Evolutionary conservation across 2,888 invertebrate species (phyloP).

Genomic region (Macrophya alboannulata): DNA sequence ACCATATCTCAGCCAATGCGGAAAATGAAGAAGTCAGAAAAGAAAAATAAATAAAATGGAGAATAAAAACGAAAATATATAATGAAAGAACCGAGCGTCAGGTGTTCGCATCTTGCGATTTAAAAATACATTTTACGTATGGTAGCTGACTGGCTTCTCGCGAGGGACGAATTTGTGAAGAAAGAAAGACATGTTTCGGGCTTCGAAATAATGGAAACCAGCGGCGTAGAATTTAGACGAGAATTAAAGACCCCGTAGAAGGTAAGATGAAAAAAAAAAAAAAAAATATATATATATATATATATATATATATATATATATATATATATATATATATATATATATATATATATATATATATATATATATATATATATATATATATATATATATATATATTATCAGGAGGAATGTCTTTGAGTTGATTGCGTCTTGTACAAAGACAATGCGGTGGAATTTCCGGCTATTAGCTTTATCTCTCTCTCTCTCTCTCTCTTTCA

Average conservation of each 20-base stretch:
- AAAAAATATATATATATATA: neutral
- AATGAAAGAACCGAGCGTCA: slow-evolving; percentile 22
- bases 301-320: neutral
- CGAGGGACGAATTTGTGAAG: neutral
- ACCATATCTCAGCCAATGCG: slow-evolving; percentile 12
- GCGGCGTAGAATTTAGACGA: neutral
- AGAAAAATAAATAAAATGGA: neutral
- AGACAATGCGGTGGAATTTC: slow-evolving; percentile 40
- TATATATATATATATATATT: neutral
- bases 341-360: neutral
- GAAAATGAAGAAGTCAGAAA: neutral
- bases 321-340: neutral
- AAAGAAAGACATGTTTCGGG: neutral
- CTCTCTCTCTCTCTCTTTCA: neutral
- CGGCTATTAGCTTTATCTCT: slow-evolving; percentile 19
- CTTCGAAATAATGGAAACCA: neutral
- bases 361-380: neutral
- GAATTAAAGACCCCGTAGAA: neutral
- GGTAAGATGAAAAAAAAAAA: neutral
- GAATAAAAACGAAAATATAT: neutral
- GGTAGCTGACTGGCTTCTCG: neutral
- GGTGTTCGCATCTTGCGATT: slow-evolving; percentile 12
- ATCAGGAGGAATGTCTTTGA: slow-evolving; percentile 16
- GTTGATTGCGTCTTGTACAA: slow-evolving; percentile 36
- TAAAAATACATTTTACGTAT: slow-evolving; percentile 29